These are phyloP conservation scores for Caenorhabditis plicata DNA, from an alignment of 2,888 invertebrate genomes.

Conservation along the genomic window DNA sequence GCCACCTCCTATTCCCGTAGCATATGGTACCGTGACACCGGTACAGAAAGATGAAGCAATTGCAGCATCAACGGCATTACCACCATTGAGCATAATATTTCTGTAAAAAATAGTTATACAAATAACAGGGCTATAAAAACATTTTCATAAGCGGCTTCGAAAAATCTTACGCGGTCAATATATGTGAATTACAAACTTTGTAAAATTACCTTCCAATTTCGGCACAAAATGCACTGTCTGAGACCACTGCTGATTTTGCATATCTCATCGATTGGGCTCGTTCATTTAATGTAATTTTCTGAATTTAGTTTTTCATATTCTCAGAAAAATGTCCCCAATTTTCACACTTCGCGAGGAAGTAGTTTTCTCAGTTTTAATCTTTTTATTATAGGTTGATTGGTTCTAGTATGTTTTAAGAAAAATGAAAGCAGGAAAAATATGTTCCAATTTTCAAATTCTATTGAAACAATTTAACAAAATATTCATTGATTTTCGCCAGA, in stretches of 20 bases:
- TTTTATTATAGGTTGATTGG: no score
- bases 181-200: no score
- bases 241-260: constrained; percentile 48
- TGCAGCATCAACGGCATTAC: constrained; percentile 79
- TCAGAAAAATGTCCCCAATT: no score
- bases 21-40: constrained; percentile 80
- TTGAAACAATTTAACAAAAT: no score
- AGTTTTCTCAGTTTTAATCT: no score
- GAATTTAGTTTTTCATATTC: no score
- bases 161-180: not conserved
- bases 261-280: constrained; percentile 9
- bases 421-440: no score
- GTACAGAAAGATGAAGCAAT: constrained; percentile 84
- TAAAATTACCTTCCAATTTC: constrained; percentile 55
- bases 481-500: no score
- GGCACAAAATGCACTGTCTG: constrained; percentile 64
- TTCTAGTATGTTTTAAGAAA: no score
- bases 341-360: no score
- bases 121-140: not conserved
- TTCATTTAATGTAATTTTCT: constrained; percentile 7
- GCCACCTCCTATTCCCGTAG: constrained; percentile 86
- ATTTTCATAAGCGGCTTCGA: not conserved
- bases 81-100: constrained; percentile 73
- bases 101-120: constrained; percentile 67
- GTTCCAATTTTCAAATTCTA: no score